phyloP scores from a whole-genome alignment of 1,140 invertebrate genomes.

The Luehdorfia chinensis region DNA sequence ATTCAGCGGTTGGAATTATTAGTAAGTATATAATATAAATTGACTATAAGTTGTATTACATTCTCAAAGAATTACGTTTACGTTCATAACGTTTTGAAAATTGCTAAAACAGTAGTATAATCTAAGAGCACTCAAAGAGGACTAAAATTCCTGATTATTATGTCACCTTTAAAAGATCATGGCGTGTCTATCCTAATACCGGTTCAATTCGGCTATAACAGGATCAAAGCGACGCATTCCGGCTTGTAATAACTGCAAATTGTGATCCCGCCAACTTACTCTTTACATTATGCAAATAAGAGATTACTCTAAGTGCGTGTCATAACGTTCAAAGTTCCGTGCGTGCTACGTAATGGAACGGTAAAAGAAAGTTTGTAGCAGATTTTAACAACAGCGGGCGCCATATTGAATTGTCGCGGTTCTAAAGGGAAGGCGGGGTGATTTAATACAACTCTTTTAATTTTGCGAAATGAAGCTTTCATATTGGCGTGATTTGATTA shows the following conservation, averaged over 20 bases:
- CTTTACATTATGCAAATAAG: neutral
- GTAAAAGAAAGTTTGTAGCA: slow-evolving; percentile 8
- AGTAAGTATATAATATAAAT: too few relatives aligned
- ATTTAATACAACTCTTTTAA: slow-evolving; percentile 56
- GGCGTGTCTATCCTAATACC: slow-evolving; percentile 21
- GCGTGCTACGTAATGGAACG: slow-evolving; percentile 5
- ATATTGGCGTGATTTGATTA: slow-evolving; percentile 45
- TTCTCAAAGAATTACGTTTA: too few relatives aligned
- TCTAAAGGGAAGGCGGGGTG: slow-evolving; percentile 23
- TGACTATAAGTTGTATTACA: too few relatives aligned
- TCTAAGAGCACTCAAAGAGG: slow-evolving; percentile 3
- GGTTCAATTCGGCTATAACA: slow-evolving; percentile 38
- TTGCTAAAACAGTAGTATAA: too few relatives aligned
- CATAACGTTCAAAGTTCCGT: slow-evolving; percentile 23
- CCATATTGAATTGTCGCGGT: slow-evolving; percentile 33
- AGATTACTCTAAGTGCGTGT: slow-evolving; percentile 1
- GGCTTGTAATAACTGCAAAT: slow-evolving; percentile 48
- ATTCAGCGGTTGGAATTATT: too few relatives aligned
- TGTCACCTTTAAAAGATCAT: slow-evolving; percentile 7
- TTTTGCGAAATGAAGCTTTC: slow-evolving; percentile 42
- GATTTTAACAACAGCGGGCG: slow-evolving; percentile 25
- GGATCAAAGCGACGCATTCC: slow-evolving; percentile 49
- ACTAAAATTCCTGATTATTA: slow-evolving; percentile 1
- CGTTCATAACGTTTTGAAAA: too few relatives aligned
- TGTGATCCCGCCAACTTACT: slow-evolving; percentile 21